Evolutionary conservation across 2,113 vertebrate species (phyloP), one percentile per base, ranked within the genome.

Genomic region (Istiophorus platypterus): DNA sequence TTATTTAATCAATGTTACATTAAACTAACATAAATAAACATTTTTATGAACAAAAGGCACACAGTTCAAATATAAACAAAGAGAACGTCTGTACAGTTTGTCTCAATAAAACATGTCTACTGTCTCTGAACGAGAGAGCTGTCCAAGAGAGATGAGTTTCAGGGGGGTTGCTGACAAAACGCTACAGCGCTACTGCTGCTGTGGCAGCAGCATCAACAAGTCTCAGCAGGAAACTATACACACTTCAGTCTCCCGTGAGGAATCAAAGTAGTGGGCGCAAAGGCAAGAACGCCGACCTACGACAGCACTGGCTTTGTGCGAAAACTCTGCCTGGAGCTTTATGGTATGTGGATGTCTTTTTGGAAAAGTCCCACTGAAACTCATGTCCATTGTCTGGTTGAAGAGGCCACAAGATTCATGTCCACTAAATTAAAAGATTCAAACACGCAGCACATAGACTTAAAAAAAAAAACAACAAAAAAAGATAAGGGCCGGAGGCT

Each of bases 11-110:
- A 95, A 94, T 92, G 93, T 95, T 93, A 95, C 94, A 95, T 95
- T 97, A 97, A 93, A 96, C 95, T 96, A 95, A 96, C 96, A 97
- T 96, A 97, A 97, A 97, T 96, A 96, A 96, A 96, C 94, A 95
- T 94, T 95, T 95, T 96, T 96, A 95, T 96, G 93, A 96, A 96
- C 95, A 97, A 96, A 97, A 97, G 95, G 96, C 96, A 97, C 95
- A 95, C 94, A 93, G 93, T 94, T 95, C 93, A 96, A 95, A 95
- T 96, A 97, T 96, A 95, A 97, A 96, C 95, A 96, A 95, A 94
- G 89, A 90, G 91, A 93, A 95, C 93, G 39, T 95, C 95, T 96
- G 90, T 96, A 97, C 96, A 97, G 81, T 83, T 95, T 95, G 92
- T 95, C 92, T 94, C 87, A 94, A 92, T 85, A 78, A 93, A 92